Conservation (phyloP, 2,113 vertebrate species). For the Protobothrops mucrosquamatus region DNA sequence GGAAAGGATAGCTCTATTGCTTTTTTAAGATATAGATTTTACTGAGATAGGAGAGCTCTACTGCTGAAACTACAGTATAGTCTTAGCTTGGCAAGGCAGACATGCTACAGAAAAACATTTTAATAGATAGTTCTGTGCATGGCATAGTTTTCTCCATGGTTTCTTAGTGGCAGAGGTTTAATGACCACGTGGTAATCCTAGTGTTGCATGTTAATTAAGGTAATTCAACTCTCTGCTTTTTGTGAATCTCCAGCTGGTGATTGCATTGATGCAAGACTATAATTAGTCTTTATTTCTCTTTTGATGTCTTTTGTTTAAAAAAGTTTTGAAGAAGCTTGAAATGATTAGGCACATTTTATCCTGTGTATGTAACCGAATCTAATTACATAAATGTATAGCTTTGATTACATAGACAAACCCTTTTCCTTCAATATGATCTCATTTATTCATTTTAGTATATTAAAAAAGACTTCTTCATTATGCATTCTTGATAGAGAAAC, state of each 20-base stretch:
- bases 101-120: conserved; percentile 34
- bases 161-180: conserved; percentile 65
- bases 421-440: conserved; percentile 54
- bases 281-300: conserved; percentile 73
- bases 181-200: conserved; percentile 64
- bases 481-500: conserved; percentile 36
- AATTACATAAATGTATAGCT: conserved; percentile 70
- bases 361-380: conserved; percentile 62
- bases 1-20: background rate
- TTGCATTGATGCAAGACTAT: conserved; percentile 68
- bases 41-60: background rate
- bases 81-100: conserved; percentile 6
- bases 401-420: conserved; percentile 66
- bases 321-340: conserved; percentile 52
- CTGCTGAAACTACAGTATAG: background rate
- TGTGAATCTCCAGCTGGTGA: conserved; percentile 73
- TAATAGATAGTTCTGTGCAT: conserved; percentile 53
- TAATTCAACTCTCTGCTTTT: conserved; percentile 69
- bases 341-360: conserved; percentile 61
- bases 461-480: conserved; percentile 48
- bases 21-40: background rate
- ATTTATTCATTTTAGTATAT: conserved; percentile 50
- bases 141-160: conserved; percentile 44
- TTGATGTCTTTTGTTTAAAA: conserved; percentile 34
- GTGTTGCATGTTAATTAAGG: conserved; percentile 75